Conservation (phyloP, 2,888 invertebrate species). For the Orchesella flavescens region DNA sequence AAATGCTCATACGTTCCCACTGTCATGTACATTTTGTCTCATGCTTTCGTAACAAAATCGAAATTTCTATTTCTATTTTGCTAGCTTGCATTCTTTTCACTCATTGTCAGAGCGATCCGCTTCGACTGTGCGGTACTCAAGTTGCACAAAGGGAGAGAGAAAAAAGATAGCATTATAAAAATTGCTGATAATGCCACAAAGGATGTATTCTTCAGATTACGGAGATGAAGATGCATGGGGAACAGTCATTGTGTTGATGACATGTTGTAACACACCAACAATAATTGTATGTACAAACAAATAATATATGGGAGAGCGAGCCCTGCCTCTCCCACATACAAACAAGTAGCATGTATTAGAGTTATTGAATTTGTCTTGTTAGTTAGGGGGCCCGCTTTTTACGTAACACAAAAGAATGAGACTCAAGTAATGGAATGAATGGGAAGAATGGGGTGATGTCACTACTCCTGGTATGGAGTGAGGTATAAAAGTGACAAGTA, state of each 20-base stretch:
- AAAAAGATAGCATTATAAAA: too few species aligned
- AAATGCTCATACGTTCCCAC: too few species aligned
- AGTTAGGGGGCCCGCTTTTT: background rate
- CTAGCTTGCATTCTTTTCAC: too few species aligned
- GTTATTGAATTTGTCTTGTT: too few species aligned
- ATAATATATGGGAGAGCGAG: constrained; percentile 23
- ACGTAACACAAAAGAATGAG: background rate
- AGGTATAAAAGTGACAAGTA: constrained; percentile 5
- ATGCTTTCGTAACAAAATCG: too few species aligned
- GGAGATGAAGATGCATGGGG: constrained; percentile 34
- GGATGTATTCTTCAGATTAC: constrained; percentile 13
- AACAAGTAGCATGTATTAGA: too few species aligned
- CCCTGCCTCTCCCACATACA: background rate
- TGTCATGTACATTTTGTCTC: too few species aligned
- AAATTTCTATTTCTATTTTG: too few species aligned
- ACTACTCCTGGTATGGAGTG: background rate
- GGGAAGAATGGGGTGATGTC: background rate
- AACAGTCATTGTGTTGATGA: constrained; percentile 44
- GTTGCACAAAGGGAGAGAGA: too few species aligned
- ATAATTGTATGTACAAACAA: constrained; percentile 32
- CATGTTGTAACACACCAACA: constrained; percentile 36
- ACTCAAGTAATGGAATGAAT: background rate
- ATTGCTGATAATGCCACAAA: too few species aligned
- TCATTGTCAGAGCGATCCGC: too few species aligned
- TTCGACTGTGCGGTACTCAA: too few species aligned